These are phyloP conservation scores for Chascanopsetta lugubris DNA, from an alignment of 2,113 vertebrate species.

Conservation along the genomic window DNA sequence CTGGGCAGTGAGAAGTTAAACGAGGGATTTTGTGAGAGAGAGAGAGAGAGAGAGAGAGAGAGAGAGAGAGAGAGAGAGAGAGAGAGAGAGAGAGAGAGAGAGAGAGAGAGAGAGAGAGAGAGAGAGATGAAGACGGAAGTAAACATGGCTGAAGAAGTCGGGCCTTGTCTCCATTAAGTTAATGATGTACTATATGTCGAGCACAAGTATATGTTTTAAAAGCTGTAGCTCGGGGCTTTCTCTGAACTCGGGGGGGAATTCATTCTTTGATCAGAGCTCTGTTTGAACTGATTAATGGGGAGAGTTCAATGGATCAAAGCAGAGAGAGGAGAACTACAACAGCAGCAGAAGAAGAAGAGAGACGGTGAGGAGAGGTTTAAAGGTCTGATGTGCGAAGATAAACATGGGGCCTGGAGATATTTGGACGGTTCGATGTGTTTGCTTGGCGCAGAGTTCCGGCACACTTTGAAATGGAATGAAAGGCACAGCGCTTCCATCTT, in stretches of 20 bases:
- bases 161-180: slow-evolving; percentile 40
- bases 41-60: neutral
- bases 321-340: slow-evolving; percentile 4
- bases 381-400: neutral
- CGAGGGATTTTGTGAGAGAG: neutral
- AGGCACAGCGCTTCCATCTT: too few relatives aligned
- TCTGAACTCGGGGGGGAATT: slow-evolving; percentile 39
- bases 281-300: slow-evolving; percentile 70
- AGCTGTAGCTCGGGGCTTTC: slow-evolving; percentile 45
- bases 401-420: neutral
- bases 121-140: neutral
- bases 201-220: slow-evolving; percentile 58
- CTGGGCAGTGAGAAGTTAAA: slow-evolving; percentile 1
- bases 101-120: neutral
- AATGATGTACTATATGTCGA: slow-evolving; percentile 46
- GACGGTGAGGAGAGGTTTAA: slow-evolving; percentile 10
- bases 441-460: neutral
- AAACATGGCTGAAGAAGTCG: slow-evolving; percentile 21
- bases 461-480: too few relatives aligned
- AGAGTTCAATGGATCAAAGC: slow-evolving; percentile 62
- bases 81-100: too few relatives aligned
- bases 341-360: slow-evolving; percentile 28
- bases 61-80: too few relatives aligned
- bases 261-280: slow-evolving; percentile 67
- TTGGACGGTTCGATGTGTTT: neutral